Base-by-base conservation (phyloP, 1,140 invertebrate species). In the Macrocentrus cingulum region DNA sequence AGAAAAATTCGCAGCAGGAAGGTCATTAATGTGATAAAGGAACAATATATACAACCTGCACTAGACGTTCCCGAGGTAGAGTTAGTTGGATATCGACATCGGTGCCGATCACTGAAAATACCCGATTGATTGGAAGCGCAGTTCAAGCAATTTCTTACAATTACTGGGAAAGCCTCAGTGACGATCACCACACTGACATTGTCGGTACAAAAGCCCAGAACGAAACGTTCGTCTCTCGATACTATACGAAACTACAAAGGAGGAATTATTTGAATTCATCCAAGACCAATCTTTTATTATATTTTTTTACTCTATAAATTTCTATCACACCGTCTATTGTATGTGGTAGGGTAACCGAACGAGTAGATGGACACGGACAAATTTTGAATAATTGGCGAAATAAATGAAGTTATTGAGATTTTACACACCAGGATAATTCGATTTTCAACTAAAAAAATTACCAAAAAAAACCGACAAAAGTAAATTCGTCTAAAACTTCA, bases 81-180 rank as follows among this genome's bases (percentile, higher is more conserved):
- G 25, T 5, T 9, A 9, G 25, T n/a, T 52, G 39, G 39, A 63
- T 66, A 65, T 63, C 55, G 34, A 15, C 25, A 25, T 48, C 45
- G 11, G n/a, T 46, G 44, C 48, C 36, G 56, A 44, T 55, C 52
- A 59, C 20, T 32, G 62, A 69, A 64, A 68, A 74, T 71, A 67
- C 60, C 51, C 49, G 66, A 53, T 46, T 74, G 66, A 75, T 76
- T 74, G 67, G 60, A 25, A 67, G 56, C 50, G 57, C 37, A 59
- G 66, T 70, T 68, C 54, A 58, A 63, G 66, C 69, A 75, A 75
- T 75, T 75, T 74, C 66, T 68, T 60, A 60, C 62, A 68, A 76
- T 76, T 76, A 74, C 53, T 58, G 53, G 36, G 20, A 49, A 63
- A 64, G 62, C 61, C 22, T 37, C 18, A 20, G 20, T 36, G 34